Base-by-base conservation (phyloP, 1,140 invertebrate genomes). In the Andrena cerasifolii region DNA sequence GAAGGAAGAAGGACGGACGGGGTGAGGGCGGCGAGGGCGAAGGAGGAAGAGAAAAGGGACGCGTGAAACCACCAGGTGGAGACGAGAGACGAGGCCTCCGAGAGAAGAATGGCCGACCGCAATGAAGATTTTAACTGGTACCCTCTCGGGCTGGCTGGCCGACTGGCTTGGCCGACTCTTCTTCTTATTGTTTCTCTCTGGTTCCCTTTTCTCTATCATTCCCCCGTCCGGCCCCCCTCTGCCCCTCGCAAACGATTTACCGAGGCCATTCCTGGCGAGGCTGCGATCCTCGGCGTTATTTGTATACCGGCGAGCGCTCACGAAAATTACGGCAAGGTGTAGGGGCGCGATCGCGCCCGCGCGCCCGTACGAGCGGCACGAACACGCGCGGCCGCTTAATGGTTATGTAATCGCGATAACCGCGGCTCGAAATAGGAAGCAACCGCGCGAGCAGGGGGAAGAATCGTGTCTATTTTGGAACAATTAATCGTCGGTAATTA, bases 61-160 rank as follows among this genome's bases (percentile, higher is more conserved):
- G 56, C 78, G 68, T 78, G 78, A 75, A 67, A 70, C 45, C 71
- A 75, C 75, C 73, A 82, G 80, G 68, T 81, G 78, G 71, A 85
- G 78, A 59, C 62, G 58, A 63, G 66, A 71, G 71, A 53, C 63
- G 73, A 81, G 61, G 66, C 43, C 28, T 56, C 54, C 43, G 67
- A 79, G 81, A 88, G 82, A 89, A 89, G 88, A 90, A 91, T 90
- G 89, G 89, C 88, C 83, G 88, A 91, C 89, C 87, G 87, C 88
- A 89, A 92, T 91, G 89, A 91, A 91, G 88, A 91, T 91, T 92
- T 91, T 91, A 92, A 91, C 87, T 88, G 80, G 87, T 87, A 87
- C 84, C 84, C 82, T 85, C 77, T 71, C 83, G 84, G 43, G 76
- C 74, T 66, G 77, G 65, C 65, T 71, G 65, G 76, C 61, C 71